Evolutionary conservation across 2,888 invertebrate genomes (phyloP).

Genomic region (Drosophila hamatofila): DNA sequence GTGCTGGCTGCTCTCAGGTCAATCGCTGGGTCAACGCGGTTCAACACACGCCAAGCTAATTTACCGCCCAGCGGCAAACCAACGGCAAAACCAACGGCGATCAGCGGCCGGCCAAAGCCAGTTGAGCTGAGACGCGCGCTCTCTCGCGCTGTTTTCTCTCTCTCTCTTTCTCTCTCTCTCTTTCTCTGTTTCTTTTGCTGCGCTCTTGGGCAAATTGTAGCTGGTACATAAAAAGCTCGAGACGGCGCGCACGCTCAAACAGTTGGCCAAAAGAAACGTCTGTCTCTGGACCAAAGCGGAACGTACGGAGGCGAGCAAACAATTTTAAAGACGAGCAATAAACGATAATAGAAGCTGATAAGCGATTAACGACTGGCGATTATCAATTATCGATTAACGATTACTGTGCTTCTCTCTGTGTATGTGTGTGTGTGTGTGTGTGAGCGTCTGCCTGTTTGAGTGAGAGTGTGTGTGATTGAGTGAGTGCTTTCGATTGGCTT

Average conservation of each 20-base stretch:
- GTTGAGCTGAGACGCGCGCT: neutral
- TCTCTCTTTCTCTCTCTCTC: neutral
- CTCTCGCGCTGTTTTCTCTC: neutral
- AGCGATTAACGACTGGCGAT: constrained; percentile 12
- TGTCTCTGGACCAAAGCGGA: constrained; percentile 70
- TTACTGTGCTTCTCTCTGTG: constrained; percentile 9
- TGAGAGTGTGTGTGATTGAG: constrained; percentile 12
- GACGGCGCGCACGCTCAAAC: constrained; percentile 76
- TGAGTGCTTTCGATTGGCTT: constrained; percentile 1
- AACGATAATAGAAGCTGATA: constrained; percentile 1
- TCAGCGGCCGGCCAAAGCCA: neutral
- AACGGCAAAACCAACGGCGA: neutral
- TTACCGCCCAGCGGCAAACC: constrained; percentile 36
- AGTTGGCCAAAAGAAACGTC: constrained; percentile 81
- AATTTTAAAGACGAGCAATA: neutral
- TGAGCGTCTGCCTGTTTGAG: constrained; percentile 24
- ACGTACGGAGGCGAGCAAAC: constrained; percentile 38
- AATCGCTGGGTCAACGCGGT: constrained; percentile 25
- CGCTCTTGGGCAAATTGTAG: constrained; percentile 56
- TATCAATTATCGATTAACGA: constrained; percentile 14
- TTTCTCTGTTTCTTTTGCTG: constrained; percentile 4
- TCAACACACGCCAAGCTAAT: constrained; percentile 56
- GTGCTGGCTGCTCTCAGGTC: constrained; percentile 32
- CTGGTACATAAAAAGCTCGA: constrained; percentile 83
- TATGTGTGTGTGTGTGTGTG: constrained; percentile 16